Conservation (phyloP, 2,113 vertebrate genomes). For the Carettochelys insculpta region DNA sequence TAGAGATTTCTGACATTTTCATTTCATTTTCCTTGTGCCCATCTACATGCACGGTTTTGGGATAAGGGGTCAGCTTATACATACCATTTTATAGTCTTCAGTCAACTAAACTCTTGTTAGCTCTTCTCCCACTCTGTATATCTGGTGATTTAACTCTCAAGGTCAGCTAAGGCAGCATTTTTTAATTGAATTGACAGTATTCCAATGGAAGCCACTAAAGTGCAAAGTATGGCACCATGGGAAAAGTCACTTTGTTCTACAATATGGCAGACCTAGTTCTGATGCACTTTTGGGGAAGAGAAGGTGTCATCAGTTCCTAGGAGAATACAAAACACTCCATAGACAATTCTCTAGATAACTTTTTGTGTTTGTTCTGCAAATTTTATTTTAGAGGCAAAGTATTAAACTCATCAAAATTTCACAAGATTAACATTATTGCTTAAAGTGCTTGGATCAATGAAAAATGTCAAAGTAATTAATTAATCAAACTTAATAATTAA, state of each 20-base stretch:
- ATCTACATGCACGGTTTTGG: neutral
- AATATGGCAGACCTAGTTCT: neutral
- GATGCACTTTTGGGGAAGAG: neutral
- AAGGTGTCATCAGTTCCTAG: neutral
- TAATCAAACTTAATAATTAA: too few relatives aligned
- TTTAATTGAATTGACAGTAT: too few relatives aligned
- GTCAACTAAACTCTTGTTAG: neutral
- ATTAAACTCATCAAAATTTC: conserved; percentile 66
- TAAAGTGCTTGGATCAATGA: conserved; percentile 75
- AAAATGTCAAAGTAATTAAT: conserved; percentile 49
- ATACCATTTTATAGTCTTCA: neutral
- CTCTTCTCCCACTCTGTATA: neutral
- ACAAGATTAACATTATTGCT: conserved; percentile 67
- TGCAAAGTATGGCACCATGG: neutral
- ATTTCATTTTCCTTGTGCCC: neutral
- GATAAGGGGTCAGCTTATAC: neutral
- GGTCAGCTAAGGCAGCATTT: neutral
- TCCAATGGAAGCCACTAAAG: neutral
- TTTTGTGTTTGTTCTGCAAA: conserved; percentile 39
- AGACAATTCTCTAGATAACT: neutral
- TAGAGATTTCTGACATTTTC: neutral
- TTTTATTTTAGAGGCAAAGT: conserved; percentile 55
- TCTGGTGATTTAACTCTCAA: neutral
- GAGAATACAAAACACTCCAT: neutral
- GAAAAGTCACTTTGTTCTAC: neutral